Percentiles rank a stretch among this genome's conserved stretches.
Evolutionary conservation across 2,113 vertebrate species (phyloP).

Genomic region (Picathartes gymnocephalus): DNA sequence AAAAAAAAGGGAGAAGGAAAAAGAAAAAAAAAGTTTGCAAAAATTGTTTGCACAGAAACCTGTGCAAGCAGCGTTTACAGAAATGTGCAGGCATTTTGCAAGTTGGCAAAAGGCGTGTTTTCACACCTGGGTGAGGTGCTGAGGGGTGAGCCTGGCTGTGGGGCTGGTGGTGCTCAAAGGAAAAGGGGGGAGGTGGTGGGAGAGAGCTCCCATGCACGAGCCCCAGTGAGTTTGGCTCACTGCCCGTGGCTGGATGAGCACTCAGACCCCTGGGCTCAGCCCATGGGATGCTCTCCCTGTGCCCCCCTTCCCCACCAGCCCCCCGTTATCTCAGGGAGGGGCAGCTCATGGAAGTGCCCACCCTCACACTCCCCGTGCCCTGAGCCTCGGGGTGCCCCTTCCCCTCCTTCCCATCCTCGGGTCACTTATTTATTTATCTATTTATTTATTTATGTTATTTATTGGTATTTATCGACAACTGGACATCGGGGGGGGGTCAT

Average conservation of each 20-base stretch:
- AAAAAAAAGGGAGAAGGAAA: too few relatives aligned
- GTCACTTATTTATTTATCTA: background rate
- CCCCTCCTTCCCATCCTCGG: background rate
- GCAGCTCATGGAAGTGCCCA: background rate
- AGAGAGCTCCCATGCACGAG: accelerated
- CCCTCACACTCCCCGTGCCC: background rate
- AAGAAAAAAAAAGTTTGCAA: background rate
- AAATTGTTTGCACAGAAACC: background rate
- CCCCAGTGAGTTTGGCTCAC: background rate
- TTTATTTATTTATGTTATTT: slow-evolving; percentile 41
- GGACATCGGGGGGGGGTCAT: background rate
- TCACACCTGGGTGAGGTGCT: background rate
- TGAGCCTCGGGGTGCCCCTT: background rate
- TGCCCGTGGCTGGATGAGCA: background rate
- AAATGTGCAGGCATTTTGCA: background rate
- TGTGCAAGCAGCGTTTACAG: background rate
- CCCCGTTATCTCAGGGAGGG: slow-evolving; percentile 7
- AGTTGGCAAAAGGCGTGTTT: accelerated
- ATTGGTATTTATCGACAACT: slow-evolving; percentile 49
- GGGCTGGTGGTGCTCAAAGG: background rate
- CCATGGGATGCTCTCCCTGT: background rate
- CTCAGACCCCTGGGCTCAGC: background rate
- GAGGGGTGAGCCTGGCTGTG: background rate
- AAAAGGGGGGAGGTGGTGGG: background rate
- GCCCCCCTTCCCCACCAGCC: background rate